Percentiles rank a stretch among this genome's conserved stretches.
Evolutionary conservation across 1,140 invertebrate genomes (phyloP).

Genomic region (Colletes gigas): DNA sequence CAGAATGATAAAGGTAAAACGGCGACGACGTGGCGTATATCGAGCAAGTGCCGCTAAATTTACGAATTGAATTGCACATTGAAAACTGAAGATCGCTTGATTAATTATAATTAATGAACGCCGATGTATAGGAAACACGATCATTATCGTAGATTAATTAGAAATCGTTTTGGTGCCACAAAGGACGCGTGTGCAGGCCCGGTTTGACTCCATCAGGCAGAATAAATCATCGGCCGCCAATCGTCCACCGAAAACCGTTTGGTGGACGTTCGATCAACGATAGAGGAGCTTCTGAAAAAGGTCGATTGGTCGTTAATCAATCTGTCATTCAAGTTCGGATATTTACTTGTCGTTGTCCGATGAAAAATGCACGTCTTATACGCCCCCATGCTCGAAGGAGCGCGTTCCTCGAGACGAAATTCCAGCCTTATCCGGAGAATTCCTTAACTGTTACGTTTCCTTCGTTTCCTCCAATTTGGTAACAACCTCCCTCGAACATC

Average conservation of each 20-base stretch:
- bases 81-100: too few relatives aligned
- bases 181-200: background rate
- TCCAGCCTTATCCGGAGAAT: too few relatives aligned
- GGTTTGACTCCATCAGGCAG: background rate
- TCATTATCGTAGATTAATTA: background rate
- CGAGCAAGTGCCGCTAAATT: too few relatives aligned
- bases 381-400: background rate
- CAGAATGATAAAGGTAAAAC: too few relatives aligned
- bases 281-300: slow-evolving; percentile 4
- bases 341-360: background rate
- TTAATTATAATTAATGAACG: too few relatives aligned
- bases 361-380: slow-evolving; percentile 10
- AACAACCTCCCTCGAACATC: too few relatives aligned
- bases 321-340: background rate
- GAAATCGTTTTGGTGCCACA: background rate
- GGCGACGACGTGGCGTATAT: too few relatives aligned
- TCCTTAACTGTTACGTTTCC: too few relatives aligned
- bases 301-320: slow-evolving; percentile 38
- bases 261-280: slow-evolving; percentile 1
- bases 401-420: too few relatives aligned
- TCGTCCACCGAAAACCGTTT: background rate
- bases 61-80: too few relatives aligned
- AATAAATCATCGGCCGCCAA: slow-evolving; percentile 18
- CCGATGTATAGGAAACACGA: too few relatives aligned
- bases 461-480: too few relatives aligned